Evolutionary conservation across 2,113 vertebrate species (phyloP), one percentile per base, ranked within the genome.

Genomic region (Notarius lentiginosus): DNA sequence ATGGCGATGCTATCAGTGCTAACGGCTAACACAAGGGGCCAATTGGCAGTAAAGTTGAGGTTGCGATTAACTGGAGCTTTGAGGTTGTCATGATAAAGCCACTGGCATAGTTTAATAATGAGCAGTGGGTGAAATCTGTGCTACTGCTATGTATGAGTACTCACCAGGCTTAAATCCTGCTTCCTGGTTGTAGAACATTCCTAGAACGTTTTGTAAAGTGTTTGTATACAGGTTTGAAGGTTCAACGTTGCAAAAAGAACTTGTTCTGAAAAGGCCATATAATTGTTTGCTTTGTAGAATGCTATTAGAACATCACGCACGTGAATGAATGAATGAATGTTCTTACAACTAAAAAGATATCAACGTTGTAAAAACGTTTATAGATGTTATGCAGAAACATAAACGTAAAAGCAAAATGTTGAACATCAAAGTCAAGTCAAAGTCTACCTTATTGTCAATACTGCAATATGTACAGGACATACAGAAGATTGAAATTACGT

Each of bases 11-110:
- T 84, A 84, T 87, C 90, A 88, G 88, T 86, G 91, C 91, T 92
- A 91, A 91, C 87, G n/a, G 30, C 91, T 91, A 93, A 93, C 91
- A 93, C 82, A 80, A 60, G 88, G 88, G 89, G 88, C 89, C 76
- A 88, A 89, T 91, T 87, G 82, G 73, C 87, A 86, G 84, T 88
- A 90, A 91, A 90, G 90, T 90, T 87, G 58, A 60, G 65, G 53
- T 90, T 85, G 53, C 27, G 89, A 90, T 91, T 92, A 92, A 92
- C 89, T 82, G 47, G 79, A 88, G 91, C 47, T 86, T 87, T 87
- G 79, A 61, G 79, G 79, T 72, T 72, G 66, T 73, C 53, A 66
- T 61, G 55, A 82, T 82, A 61, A 87, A 87, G 73, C 34, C 68
- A 85, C 55, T 61, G 11, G 79, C 79, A 86, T 49, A 56, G 79